Evolutionary conservation across 2,113 vertebrate species (phyloP).

Genomic region (Pomatostomus ruficeps): DNA sequence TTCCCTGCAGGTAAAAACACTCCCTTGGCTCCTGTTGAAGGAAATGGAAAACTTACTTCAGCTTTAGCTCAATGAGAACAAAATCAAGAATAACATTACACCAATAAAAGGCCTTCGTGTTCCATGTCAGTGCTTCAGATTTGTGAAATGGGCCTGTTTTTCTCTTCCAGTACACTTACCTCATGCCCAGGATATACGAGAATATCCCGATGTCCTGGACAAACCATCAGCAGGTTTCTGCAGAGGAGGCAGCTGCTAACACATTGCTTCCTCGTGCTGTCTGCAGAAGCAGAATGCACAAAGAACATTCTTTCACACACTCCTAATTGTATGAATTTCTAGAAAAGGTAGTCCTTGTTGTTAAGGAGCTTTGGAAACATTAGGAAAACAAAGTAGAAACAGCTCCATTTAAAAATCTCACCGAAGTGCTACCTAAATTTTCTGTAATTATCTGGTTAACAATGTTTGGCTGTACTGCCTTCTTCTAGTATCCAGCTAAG

Average conservation of each 20-base stretch:
- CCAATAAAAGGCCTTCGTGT: not conserved
- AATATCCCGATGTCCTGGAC: slow-evolving; percentile 60
- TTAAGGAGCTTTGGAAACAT: not conserved
- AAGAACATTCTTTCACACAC: slow-evolving; percentile 73
- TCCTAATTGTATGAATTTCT: slow-evolving; percentile 70
- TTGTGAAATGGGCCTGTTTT: not conserved
- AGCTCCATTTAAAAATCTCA: not conserved
- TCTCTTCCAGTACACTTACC: slow-evolving; percentile 48
- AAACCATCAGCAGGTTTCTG: slow-evolving; percentile 72
- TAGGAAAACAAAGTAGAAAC: not conserved
- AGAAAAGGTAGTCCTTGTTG: slow-evolving; percentile 67
- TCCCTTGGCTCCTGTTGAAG: not conserved
- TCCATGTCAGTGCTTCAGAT: not conserved
- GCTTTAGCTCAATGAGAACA: not conserved
- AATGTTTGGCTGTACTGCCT: not conserved
- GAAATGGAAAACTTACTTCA: not conserved
- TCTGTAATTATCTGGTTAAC: not conserved
- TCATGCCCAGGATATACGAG: slow-evolving; percentile 68
- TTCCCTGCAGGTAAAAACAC: not conserved
- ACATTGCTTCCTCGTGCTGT: slow-evolving; percentile 72
- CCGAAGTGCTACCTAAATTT: not conserved
- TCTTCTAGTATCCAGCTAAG: not conserved
- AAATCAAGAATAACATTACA: not conserved
- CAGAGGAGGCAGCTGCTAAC: slow-evolving; percentile 73
- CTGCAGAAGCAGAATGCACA: slow-evolving; percentile 77